Base-by-base conservation (phyloP, 2,113 vertebrate genomes). In the Ceuthmochares aereus region DNA sequence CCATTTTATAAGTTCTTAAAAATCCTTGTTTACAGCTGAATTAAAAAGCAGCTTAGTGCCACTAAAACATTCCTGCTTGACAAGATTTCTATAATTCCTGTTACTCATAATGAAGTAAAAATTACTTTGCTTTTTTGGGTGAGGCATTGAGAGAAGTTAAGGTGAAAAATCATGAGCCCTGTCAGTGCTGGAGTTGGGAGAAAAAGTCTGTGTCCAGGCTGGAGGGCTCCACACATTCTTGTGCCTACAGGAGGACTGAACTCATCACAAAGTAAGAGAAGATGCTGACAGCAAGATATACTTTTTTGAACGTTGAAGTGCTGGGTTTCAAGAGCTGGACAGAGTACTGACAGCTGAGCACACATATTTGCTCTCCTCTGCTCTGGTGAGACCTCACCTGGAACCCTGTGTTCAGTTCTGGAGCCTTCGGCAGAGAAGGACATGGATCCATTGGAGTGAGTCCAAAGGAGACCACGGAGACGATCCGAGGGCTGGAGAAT, bases 1-100 rank as follows among this genome's bases (percentile, higher is more conserved):
- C 49, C 27, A 76, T 80, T 92, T 94, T 43, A 25, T 64, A 86
- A 90, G 55, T 68, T 95, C 64, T 93, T 93, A 91, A 93, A 95
- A 95, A 90, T 82, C 70, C 74, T 82, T 85, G 83, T 75, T 95
- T 92, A 93, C 67, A 83, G 67, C 67, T 37, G 70, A 88, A 62
- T 92, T 93, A 82, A 93, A 95, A 87, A 93, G 25, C 60, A 58
- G 25, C 43, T 90, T 40, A 75, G 66, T 63, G 25, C 84, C 47
- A 47, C 74, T 75, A 72, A 82, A 90, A 81, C 14, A 29, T 37
- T 75, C 52, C 47, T 42, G 34, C 49, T 87, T 79, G 52, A 92
- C 54, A 37, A 68, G 85, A 73, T 92, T 73, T 85, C 75, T 82
- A 14, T 40, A 75, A 85, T 79, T 83, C 23, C 54, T 58, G 23